Percentiles rank a stretch among this genome's conserved stretches.
These are phyloP conservation scores for Nomada ruficornis DNA, from an alignment of 2,888 invertebrate species.

Conservation along the genomic window DNA sequence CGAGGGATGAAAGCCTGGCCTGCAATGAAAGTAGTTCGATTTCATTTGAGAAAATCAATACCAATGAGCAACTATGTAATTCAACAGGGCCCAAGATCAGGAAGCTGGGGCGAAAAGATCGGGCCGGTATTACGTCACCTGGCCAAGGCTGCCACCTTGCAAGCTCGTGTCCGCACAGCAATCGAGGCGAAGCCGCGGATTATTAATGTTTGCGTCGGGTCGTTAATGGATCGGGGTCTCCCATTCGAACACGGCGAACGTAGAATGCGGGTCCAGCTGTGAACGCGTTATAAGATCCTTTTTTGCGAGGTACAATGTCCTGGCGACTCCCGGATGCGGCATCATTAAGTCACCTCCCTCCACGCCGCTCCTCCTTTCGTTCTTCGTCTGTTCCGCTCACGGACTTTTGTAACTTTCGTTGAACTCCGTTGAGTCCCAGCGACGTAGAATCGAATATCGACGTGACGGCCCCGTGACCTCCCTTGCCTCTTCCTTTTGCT, in stretches of 20 bases:
- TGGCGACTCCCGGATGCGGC: constrained; percentile 79
- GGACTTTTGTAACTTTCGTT: constrained; percentile 39
- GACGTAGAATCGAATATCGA: constrained; percentile 61
- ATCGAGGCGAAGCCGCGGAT: constrained; percentile 71
- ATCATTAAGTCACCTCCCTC: constrained; percentile 77
- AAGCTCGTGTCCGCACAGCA: constrained; percentile 61
- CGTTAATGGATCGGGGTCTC: constrained; percentile 75
- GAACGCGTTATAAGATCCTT: constrained; percentile 77
- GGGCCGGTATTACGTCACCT: constrained; percentile 68
- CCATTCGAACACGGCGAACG: constrained; percentile 70
- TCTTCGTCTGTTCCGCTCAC: constrained; percentile 29
- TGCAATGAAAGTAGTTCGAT: not conserved
- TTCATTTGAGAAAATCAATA: not conserved
- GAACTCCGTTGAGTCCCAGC: not conserved
- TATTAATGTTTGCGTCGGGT: constrained; percentile 76
- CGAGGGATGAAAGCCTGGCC: no score
- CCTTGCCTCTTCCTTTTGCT: constrained; percentile 48
- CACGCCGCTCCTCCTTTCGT: constrained; percentile 28
- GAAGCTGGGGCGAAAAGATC: constrained; percentile 61
- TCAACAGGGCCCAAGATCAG: constrained; percentile 43
- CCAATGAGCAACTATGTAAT: not conserved
- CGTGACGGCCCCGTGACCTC: constrained; percentile 44
- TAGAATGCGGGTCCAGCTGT: constrained; percentile 80
- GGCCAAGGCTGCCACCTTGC: constrained; percentile 71
- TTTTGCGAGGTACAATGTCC: constrained; percentile 77